Conservation (phyloP, 2,797 vertebrate genomes). For the Cyprinella venusta region DNA sequence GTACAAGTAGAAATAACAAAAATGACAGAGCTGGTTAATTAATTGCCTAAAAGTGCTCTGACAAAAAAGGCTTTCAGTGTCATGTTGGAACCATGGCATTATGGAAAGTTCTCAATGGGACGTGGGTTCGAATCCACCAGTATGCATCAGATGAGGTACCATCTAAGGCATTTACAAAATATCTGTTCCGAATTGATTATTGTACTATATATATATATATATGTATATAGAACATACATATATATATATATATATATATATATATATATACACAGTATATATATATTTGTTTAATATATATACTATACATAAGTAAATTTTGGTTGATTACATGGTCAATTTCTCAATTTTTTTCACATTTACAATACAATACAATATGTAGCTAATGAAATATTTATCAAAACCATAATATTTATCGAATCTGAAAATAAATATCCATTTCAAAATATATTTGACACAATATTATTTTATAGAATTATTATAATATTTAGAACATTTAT, state of each 20-base stretch:
- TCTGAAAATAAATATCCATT: neutral
- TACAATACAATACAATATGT: neutral
- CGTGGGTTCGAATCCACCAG: neutral
- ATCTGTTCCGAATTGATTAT: neutral
- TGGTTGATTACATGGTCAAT: neutral
- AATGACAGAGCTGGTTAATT: neutral
- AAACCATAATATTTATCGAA: neutral
- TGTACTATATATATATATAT: neutral
- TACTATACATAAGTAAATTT: neutral
- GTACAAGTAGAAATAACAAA: neutral
- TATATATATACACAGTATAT: neutral
- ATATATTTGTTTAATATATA: neutral
- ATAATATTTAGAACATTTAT: neutral
- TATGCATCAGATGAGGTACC: neutral
- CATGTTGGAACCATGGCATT: neutral
- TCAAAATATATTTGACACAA: neutral
- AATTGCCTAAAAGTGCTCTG: neutral
- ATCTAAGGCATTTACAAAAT: neutral
- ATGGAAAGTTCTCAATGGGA: neutral
- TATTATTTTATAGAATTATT: neutral
- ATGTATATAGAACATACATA: neutral
- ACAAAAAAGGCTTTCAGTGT: neutral
- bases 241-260: neutral
- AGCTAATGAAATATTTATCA: neutral
- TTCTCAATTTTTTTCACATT: neutral